These are phyloP conservation scores for Cecropterus lyciades DNA, from an alignment of 1,140 invertebrate species.

Conservation along the genomic window DNA sequence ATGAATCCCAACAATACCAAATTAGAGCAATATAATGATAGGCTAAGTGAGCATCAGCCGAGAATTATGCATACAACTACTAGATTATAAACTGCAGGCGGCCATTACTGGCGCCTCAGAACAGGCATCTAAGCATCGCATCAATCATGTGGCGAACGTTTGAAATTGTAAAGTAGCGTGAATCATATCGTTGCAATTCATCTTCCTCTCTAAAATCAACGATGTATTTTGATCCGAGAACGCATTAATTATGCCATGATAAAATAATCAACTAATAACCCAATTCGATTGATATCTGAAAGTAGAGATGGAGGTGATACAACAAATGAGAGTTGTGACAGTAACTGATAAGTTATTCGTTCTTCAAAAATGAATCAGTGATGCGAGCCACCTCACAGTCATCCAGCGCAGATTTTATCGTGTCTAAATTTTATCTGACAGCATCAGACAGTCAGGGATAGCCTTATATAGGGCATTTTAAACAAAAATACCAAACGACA, in stretches of 20 bases:
- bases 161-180: conserved; percentile 54
- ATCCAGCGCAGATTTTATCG: conserved; percentile 12
- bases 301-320: conserved; percentile 7
- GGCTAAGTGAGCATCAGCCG: conserved; percentile 25
- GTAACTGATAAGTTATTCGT: conserved; percentile 13
- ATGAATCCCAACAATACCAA: conserved; percentile 26
- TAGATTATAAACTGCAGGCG: conserved; percentile 24
- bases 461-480: neutral
- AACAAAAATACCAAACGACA: conserved; percentile 1
- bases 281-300: conserved; percentile 21
- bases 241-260: conserved; percentile 43
- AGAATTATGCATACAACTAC: conserved; percentile 30
- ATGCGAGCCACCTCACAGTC: neutral
- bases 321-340: conserved; percentile 18
- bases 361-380: conserved; percentile 2
- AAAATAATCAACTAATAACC: conserved; percentile 44
- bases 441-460: neutral
- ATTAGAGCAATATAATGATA: conserved; percentile 22
- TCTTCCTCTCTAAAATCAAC: conserved; percentile 47
- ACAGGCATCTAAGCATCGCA: conserved; percentile 41
- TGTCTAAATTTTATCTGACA: neutral
- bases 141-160: conserved; percentile 52
- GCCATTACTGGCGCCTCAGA: conserved; percentile 56
- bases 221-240: conserved; percentile 54
- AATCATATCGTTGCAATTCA: conserved; percentile 50